phyloP scores from a whole-genome alignment of 2,797 vertebrate genomes.

The Astyanax mexicanus region DNA sequence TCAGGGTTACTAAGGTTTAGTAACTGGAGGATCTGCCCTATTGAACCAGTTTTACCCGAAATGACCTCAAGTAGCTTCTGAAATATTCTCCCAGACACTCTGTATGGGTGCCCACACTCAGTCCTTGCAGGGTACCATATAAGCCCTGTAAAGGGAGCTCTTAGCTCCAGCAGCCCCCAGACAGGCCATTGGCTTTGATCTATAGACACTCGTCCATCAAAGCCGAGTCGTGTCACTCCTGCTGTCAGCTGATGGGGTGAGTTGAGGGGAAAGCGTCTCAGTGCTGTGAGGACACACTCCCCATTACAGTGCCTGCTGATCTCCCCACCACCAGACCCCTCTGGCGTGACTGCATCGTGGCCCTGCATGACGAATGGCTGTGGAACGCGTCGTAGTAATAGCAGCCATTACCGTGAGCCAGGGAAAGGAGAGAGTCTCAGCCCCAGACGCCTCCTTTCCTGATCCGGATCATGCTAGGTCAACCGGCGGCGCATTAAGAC shows the following conservation, averaged over 20 bases:
- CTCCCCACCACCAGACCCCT: conserved; percentile 2
- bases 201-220: conserved; percentile 25
- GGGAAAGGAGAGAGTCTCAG: conserved; percentile 25
- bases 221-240: neutral
- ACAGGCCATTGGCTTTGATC: conserved; percentile 16
- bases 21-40: neutral
- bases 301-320: conserved; percentile 33
- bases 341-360: neutral
- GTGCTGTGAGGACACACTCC: conserved; percentile 28
- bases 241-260: conserved; percentile 32
- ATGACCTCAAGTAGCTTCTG: neutral
- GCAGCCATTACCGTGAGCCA: conserved; percentile 37
- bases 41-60: neutral
- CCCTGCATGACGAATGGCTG: conserved; percentile 44
- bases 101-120: neutral
- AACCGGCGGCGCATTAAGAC: conserved; percentile 47
- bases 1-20: neutral
- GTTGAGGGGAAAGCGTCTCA: conserved; percentile 35
- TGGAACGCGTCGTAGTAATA: conserved; percentile 33
- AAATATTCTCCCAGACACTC: neutral
- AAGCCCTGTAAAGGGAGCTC: neutral
- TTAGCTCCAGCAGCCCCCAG: neutral
- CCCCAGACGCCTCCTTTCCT: conserved; percentile 11
- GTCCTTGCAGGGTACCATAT: neutral
- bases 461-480: conserved; percentile 18